Conservation (phyloP, 2,113 vertebrate species). For the Diglossa brunneiventris region DNA sequence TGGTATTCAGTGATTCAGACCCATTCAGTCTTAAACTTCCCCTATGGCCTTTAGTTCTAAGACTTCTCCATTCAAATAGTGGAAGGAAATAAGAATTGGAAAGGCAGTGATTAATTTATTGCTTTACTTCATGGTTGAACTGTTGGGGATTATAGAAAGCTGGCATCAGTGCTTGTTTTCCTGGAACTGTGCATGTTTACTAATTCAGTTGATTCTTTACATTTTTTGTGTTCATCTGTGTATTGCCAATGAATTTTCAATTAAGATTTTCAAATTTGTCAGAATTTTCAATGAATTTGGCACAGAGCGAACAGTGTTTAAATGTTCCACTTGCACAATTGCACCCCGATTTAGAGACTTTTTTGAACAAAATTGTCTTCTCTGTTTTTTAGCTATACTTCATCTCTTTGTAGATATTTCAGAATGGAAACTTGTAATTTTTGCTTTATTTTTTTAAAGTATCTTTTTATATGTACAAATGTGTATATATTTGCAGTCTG, state of each 20-base stretch:
- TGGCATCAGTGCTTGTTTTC: not conserved
- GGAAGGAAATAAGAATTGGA: not conserved
- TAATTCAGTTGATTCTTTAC: not conserved
- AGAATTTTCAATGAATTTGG: not conserved
- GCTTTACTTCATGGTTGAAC: not conserved
- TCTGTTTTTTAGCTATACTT: not conserved
- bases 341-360: not conserved
- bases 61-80: not conserved
- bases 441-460: not conserved
- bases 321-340: not conserved
- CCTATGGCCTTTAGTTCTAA: not conserved
- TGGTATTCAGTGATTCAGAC: not conserved
- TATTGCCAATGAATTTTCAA: not conserved
- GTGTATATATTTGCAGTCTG: not conserved
- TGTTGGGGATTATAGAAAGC: not conserved
- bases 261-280: not conserved
- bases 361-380: not conserved
- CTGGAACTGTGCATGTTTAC: not conserved
- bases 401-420: not conserved
- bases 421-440: not conserved
- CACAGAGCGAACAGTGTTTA: not conserved
- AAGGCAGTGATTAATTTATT: not conserved
- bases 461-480: fast-evolving
- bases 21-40: not conserved
- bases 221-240: fast-evolving